Conservation (phyloP, 2,113 vertebrate species). For the Ameiurus melas region DNA sequence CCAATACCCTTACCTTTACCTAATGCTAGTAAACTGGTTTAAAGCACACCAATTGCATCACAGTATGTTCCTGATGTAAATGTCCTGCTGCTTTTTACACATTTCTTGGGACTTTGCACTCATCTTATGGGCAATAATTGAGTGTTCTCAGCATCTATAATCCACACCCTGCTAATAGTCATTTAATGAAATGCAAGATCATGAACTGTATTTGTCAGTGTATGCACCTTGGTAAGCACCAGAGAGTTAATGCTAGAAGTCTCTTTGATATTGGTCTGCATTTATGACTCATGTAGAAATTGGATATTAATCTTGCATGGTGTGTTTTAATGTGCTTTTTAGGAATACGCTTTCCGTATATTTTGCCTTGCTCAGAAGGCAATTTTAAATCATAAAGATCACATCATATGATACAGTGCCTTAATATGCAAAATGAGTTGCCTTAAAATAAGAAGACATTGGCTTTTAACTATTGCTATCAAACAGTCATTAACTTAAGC, state of each 20-base stretch:
- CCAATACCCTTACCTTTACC: not conserved
- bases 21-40: not conserved
- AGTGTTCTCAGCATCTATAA: not conserved
- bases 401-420: not conserved
- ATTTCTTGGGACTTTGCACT: not conserved
- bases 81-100: not conserved
- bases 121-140: not conserved
- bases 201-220: not conserved
- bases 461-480: no score
- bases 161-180: not conserved
- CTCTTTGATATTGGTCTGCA: not conserved
- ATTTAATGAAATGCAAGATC: not conserved
- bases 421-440: not conserved
- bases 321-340: not conserved
- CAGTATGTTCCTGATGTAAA: not conserved
- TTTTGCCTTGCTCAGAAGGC: not conserved
- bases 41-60: not conserved
- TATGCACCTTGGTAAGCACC: not conserved
- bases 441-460: not conserved
- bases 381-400: not conserved
- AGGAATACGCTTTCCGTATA: not conserved
- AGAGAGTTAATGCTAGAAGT: not conserved
- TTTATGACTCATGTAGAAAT: not conserved
- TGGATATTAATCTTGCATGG: not conserved
- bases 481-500: not conserved